Conservation (phyloP, 2,888 invertebrate genomes). For the Lamproptera curius region DNA sequence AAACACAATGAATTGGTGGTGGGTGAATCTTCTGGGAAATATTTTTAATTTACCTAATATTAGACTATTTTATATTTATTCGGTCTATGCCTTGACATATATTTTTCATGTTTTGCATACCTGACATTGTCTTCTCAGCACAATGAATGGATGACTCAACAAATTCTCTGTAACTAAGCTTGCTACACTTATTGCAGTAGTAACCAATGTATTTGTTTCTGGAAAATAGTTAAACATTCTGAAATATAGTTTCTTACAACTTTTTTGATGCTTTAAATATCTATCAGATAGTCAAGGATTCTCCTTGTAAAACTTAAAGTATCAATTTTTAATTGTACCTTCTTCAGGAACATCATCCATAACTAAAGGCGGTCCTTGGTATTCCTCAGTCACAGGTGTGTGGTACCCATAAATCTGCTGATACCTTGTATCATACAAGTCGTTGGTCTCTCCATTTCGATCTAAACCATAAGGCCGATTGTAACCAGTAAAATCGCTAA, state of each 20-base stretch:
- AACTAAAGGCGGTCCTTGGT: conserved; percentile 70
- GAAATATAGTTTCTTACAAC: neutral
- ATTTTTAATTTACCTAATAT: too few relatives aligned
- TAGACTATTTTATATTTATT: too few relatives aligned
- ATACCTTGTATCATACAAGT: conserved; percentile 69
- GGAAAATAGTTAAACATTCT: conserved; percentile 26
- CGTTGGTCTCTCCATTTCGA: conserved; percentile 64
- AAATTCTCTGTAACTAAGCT: conserved; percentile 94
- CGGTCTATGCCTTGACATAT: too few relatives aligned
- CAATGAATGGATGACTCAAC: conserved; percentile 95
- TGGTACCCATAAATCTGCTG: conserved; percentile 73
- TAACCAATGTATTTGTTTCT: conserved; percentile 82
- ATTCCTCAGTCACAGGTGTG: conserved; percentile 68
- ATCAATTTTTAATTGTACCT: conserved; percentile 40
- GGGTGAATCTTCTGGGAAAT: too few relatives aligned
- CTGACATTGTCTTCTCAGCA: conserved; percentile 95
- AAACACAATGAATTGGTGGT: too few relatives aligned
- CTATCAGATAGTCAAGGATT: neutral
- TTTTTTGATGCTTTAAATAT: neutral
- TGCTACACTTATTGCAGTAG: conserved; percentile 87
- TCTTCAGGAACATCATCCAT: conserved; percentile 67
- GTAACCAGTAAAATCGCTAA: conserved; percentile 63
- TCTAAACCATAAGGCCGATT: conserved; percentile 67
- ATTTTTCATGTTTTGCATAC: too few relatives aligned
- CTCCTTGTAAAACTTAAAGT: neutral